phyloP scores from a whole-genome alignment of 2,113 vertebrate genomes.

The Calidris pygmaea region DNA sequence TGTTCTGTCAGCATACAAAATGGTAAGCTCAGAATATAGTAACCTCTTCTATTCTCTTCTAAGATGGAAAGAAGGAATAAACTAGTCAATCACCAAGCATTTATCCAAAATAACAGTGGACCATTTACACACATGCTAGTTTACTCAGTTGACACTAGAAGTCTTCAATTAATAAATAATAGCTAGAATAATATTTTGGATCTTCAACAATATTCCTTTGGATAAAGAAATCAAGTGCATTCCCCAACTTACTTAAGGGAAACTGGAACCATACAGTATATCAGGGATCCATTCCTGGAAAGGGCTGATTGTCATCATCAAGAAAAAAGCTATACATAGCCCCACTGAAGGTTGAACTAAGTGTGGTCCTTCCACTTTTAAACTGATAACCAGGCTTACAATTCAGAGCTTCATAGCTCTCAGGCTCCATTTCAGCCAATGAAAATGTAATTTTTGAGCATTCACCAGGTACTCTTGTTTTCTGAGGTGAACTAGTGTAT shows the following conservation, averaged over 20 bases:
- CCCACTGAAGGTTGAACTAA: neutral
- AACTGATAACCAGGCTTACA: neutral
- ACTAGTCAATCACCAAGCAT: neutral
- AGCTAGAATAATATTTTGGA: neutral
- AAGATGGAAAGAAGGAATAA: neutral
- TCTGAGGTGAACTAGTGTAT: neutral
- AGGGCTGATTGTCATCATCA: neutral
- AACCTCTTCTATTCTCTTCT: neutral
- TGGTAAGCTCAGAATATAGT: slow-evolving; percentile 68
- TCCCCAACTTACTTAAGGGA: neutral
- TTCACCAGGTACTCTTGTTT: neutral
- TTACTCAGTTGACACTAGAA: neutral
- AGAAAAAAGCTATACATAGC: neutral
- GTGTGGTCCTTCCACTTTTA: neutral
- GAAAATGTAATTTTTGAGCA: neutral
- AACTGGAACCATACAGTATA: neutral
- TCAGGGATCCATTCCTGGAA: neutral
- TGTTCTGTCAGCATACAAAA: slow-evolving; percentile 86
- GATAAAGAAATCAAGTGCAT: neutral
- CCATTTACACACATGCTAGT: neutral
- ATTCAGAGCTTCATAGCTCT: neutral
- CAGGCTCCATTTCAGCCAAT: neutral
- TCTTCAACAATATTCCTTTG: neutral
- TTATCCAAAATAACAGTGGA: neutral
- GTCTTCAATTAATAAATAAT: neutral